Percentiles rank a stretch among this genome's conserved stretches.
Conservation (phyloP, 2,113 vertebrate genomes). For the Panurus biarmicus region DNA sequence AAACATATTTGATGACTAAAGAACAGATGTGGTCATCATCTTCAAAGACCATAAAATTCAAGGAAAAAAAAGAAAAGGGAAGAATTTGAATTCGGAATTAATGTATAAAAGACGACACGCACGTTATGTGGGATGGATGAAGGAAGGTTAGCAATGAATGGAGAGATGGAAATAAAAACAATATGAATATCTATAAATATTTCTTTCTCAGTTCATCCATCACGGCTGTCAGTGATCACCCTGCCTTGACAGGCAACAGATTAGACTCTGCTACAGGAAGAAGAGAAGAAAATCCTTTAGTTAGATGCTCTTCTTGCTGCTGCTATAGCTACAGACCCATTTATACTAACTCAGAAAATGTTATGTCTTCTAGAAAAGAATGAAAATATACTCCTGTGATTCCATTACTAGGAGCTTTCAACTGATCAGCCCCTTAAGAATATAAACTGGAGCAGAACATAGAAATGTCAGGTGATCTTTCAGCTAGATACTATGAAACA, state of each 20-base stretch:
- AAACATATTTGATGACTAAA: slow-evolving; percentile 50
- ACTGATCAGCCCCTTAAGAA: not conserved
- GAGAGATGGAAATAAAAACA: slow-evolving; percentile 32
- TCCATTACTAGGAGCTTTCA: not conserved
- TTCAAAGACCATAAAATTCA: slow-evolving; percentile 37
- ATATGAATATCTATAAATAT: slow-evolving; percentile 50
- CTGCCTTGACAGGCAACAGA: slow-evolving; percentile 1
- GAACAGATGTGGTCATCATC: slow-evolving; percentile 42
- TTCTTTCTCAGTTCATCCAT: slow-evolving; percentile 18
- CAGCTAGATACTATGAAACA: not conserved
- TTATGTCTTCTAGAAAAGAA: not conserved
- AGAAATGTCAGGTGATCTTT: not conserved
- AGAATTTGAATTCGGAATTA: slow-evolving; percentile 25
- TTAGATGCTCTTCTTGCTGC: not conserved
- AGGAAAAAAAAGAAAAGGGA: not conserved
- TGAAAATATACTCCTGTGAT: not conserved
- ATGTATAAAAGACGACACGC: slow-evolving; percentile 5
- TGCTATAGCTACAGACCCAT: not conserved
- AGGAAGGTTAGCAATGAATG: not conserved
- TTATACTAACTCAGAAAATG: not conserved
- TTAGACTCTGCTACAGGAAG: not conserved
- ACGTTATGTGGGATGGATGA: not conserved
- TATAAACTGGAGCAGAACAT: not conserved
- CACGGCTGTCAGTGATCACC: not conserved
- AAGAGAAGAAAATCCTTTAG: not conserved